These are phyloP conservation scores for Chromobotia macracanthus DNA, from an alignment of 2,797 vertebrate species.

Conservation along the genomic window DNA sequence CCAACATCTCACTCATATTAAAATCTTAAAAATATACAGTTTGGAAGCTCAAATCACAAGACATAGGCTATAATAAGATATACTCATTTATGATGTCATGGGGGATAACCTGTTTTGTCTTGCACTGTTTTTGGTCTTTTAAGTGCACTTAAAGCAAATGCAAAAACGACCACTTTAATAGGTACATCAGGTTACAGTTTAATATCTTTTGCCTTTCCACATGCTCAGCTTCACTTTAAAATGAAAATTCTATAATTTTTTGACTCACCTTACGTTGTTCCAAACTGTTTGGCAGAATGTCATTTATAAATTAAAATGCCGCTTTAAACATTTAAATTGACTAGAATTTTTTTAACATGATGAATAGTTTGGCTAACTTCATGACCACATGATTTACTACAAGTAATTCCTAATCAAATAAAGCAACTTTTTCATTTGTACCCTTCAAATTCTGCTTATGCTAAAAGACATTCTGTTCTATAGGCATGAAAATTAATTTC, in stretches of 20 bases:
- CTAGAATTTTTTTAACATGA: no score
- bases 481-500: neutral
- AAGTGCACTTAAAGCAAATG: neutral
- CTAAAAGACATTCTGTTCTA: neutral
- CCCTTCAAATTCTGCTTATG: neutral
- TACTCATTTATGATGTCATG: neutral
- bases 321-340: no score
- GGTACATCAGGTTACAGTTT: neutral
- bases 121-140: neutral
- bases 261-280: no score
- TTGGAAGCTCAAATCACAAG: neutral
- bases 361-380: no score
- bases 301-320: no score
- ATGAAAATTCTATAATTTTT: neutral
- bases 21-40: slow-evolving; percentile 17
- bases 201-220: neutral
- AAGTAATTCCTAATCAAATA: no score
- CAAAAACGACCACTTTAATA: neutral
- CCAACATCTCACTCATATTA: slow-evolving; percentile 6
- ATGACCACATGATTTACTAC: no score
- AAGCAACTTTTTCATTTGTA: neutral
- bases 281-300: no score
- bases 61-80: neutral
- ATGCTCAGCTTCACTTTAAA: neutral
- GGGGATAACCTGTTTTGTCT: neutral